Conservation (phyloP, 2,797 vertebrate species). For the Eremophila alpestris region DNA sequence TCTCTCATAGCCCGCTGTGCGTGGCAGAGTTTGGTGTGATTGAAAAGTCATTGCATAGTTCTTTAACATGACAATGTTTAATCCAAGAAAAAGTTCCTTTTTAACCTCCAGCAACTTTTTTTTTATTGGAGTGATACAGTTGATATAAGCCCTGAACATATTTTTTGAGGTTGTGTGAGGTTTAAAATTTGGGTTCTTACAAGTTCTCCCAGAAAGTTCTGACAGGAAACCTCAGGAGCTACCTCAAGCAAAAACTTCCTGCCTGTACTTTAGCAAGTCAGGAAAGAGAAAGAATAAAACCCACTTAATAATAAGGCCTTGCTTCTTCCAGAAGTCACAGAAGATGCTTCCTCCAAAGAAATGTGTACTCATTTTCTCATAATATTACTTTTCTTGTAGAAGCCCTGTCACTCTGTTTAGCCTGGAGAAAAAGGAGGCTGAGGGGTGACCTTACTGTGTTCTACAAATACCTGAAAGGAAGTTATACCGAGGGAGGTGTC, state of each 20-base stretch:
- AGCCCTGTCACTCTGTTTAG: background rate
- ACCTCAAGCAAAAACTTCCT: background rate
- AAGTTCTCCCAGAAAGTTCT: background rate
- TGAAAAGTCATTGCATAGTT: slow-evolving; percentile 8
- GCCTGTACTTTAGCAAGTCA: background rate
- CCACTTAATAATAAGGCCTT: background rate
- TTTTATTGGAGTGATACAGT: background rate
- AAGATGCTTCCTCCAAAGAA: background rate
- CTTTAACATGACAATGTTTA: background rate
- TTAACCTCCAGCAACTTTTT: background rate
- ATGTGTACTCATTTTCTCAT: background rate
- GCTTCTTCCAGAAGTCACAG: background rate
- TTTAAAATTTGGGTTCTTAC: background rate
- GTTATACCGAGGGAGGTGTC: background rate
- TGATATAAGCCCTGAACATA: background rate
- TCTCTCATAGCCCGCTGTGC: background rate
- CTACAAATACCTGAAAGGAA: background rate
- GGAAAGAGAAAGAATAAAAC: background rate
- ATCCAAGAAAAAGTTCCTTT: background rate
- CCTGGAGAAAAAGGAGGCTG: background rate
- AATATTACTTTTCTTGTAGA: background rate
- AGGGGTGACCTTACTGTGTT: background rate
- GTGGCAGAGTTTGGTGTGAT: background rate
- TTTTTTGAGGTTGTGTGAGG: background rate
- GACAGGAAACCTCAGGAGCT: background rate